Base-by-base conservation (phyloP, 1,140 invertebrate species). In the Drosophila auraria region DNA sequence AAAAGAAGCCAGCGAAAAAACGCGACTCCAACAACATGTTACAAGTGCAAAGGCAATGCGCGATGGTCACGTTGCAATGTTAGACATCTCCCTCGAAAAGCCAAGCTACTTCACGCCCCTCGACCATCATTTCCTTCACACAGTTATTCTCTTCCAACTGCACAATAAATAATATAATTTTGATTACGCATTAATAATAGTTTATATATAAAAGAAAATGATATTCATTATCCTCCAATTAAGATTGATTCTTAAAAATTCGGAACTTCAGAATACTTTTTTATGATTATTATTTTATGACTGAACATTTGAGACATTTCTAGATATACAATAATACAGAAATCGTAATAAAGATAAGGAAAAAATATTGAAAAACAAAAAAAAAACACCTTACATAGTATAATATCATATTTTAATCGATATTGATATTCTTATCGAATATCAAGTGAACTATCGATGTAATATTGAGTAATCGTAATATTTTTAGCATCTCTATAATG, bases 41-140 rank as follows among this genome's bases (percentile, higher is more conserved):
- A 84, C 84, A 87, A 87, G 84, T 89, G 84, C 83, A 83, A 63
- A 80, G 76, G 66, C 82, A 83, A 78, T 72, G 72, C 65, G 74
- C 82, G 82, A 86, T 86, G 83, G 83, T 86, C 83, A 86, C 79
- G 83, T 79, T 87, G 83, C 84, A 89, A 89, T 84, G 84, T 87
- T 89, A 89, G 84, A 83, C 64, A 83, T 72, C 57, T 44, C 49
- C 54, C 62, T 57, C 8, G 53, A 58, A 56, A 56, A 45, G 30
- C 38, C 23, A 45, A 69, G 47, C 58, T 66, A 82, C 68, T 82
- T 66, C 47, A 50, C 50, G 70, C 50, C 70, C 68, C 53, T 59
- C 64, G 70, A 53, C 57, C 49, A 80, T 89, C 69, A 78, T 84
- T 84, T 83, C 58, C 57, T 78, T 81, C 62, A 81, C 84, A 89